Evolutionary conservation across 2,113 vertebrate species (phyloP).

Genomic region (Tupaia tana): DNA sequence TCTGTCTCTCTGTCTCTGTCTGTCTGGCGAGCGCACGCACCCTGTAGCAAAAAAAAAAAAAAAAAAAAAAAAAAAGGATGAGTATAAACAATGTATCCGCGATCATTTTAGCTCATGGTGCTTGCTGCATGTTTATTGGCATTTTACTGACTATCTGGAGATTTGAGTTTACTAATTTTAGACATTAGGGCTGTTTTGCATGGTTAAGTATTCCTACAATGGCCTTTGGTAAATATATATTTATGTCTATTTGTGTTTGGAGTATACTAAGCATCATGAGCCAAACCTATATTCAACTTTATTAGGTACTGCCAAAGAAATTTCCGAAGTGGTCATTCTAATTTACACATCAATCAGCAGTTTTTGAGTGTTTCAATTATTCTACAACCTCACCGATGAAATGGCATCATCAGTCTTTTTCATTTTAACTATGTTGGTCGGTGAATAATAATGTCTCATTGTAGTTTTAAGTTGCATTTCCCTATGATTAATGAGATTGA

Average conservation of each 20-base stretch:
- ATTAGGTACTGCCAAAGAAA: not conserved
- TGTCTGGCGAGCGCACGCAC: no score
- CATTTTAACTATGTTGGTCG: not conserved
- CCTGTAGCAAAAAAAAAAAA: no score
- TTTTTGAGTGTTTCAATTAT: constrained; percentile 7
- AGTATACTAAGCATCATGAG: not conserved
- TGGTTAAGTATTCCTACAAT: not conserved
- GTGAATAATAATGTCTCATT: not conserved
- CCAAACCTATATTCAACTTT: not conserved
- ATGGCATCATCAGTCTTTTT: not conserved
- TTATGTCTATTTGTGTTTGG: not conserved
- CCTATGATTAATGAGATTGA: not conserved
- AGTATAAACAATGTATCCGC: not conserved
- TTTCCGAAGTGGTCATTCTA: not conserved
- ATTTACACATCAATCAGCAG: not conserved
- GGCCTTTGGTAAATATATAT: not conserved
- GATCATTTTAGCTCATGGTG: not conserved
- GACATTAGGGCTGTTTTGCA: not conserved
- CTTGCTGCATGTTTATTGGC: not conserved
- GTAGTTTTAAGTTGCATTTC: not conserved
- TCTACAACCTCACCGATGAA: not conserved
- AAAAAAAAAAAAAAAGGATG: no score
- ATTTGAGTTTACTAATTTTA: not conserved
- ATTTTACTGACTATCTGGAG: not conserved
- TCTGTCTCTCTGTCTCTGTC: no score